phyloP scores from a whole-genome alignment of 2,888 invertebrate species.

The Hydroisotoma schaefferi region DNA sequence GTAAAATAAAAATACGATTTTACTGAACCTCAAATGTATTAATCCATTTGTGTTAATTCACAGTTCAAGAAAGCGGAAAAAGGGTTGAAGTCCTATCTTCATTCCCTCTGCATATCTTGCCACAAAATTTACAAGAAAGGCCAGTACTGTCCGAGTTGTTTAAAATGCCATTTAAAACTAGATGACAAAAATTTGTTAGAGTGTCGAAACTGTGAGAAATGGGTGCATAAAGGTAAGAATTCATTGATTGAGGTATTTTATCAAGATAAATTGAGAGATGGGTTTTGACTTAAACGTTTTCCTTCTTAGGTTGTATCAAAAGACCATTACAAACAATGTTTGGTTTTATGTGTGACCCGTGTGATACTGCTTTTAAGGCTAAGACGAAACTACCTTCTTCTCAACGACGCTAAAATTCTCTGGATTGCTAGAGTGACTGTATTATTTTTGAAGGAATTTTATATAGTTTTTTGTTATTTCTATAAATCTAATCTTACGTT shows the following conservation, averaged over 20 bases:
- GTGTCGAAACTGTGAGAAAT: conserved; percentile 57
- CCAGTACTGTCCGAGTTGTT: conserved; percentile 69
- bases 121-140: conserved; percentile 67
- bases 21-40: too few species aligned
- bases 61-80: conserved; percentile 56
- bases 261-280: background rate
- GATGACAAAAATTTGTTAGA: conserved; percentile 58
- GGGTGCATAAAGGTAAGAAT: conserved; percentile 56
- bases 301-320: conserved; percentile 42
- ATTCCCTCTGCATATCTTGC: conserved; percentile 65
- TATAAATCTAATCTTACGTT: too few species aligned
- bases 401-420: too few species aligned
- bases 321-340: conserved; percentile 42
- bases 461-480: too few species aligned
- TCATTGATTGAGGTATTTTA: background rate
- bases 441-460: too few species aligned
- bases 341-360: conserved; percentile 48
- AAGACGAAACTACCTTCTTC: conserved; percentile 38
- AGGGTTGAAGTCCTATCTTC: conserved; percentile 55
- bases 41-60: too few species aligned
- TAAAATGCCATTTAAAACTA: conserved; percentile 58
- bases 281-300: background rate
- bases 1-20: background rate
- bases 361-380: conserved; percentile 39
- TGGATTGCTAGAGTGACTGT: too few species aligned